These are phyloP conservation scores for Neoaliturus tenellus DNA, from an alignment of 2,888 invertebrate genomes.

Conservation along the genomic window DNA sequence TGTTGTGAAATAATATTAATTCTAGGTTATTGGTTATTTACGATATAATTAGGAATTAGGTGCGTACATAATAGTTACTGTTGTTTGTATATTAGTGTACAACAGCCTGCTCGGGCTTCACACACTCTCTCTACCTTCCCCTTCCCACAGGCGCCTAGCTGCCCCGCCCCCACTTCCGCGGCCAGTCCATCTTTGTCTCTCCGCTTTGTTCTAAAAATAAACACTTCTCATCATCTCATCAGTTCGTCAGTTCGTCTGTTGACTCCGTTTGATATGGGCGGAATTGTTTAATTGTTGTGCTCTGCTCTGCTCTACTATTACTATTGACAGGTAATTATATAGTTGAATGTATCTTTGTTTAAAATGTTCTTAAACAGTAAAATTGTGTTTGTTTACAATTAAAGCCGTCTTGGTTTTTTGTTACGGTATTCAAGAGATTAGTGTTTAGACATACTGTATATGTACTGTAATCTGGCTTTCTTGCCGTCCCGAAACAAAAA, in stretches of 20 bases:
- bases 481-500: background rate
- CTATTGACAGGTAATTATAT: conserved; percentile 17
- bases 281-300: background rate
- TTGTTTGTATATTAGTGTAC: no score
- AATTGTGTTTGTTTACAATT: background rate
- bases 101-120: no score
- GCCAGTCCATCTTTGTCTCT: no score
- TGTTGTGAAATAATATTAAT: no score
- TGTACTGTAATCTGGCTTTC: background rate
- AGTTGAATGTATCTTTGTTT: background rate
- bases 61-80: no score
- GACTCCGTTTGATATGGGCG: conserved; percentile 27
- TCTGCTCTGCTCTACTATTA: conserved; percentile 5
- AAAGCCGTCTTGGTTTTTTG: background rate
- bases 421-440: background rate
- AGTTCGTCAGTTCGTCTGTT: conserved; percentile 38
- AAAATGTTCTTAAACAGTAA: background rate
- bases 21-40: no score
- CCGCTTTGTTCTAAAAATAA: conserved; percentile 15
- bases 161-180: no score
- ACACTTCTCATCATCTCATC: conserved; percentile 1
- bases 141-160: no score
- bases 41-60: no score
- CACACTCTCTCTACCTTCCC: no score
- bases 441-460: background rate